Evolutionary conservation across 2,888 invertebrate genomes (phyloP), one percentile per base, ranked within the genome.

Genomic region (Drosophila gaucha): DNA sequence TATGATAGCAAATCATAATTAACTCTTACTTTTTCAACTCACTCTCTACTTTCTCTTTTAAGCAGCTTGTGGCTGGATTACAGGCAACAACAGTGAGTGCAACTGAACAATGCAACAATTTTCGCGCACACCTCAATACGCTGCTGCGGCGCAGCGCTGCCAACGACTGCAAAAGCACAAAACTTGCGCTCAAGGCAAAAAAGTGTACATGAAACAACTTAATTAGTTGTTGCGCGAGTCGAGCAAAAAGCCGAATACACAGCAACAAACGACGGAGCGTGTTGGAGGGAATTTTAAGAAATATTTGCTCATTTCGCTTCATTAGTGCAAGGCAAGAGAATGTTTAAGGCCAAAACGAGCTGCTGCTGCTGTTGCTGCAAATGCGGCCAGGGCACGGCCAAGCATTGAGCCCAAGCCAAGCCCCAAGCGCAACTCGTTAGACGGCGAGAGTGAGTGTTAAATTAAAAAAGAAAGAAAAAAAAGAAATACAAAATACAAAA

Each of bases 121-220:
- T 68, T n/a, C n/a, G 65, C 65, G 49, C 66, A 65, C 80, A 83
- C 82, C 80, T 86, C 70, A 80, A 78, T 69, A 66, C 64, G 67
- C 62, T 59, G 69, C 62, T 63, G 65, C 47, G 62, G 20, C 20
- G 46, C 46, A 46, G 30, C 46, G 26, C 20, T 46, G 46, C 67
- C 55, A 67, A 57, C 64, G 47, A 74, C 69, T 74, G 74, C 64
- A 73, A 55, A 70, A 80, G 74, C 63, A 73, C 54, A 68, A 75
- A 80, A 83, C 80, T 78, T 86, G 67, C 78, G 80, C 83, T 56
- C 69, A 58, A 64, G 76, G 86, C 84, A 86, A 74, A 77, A 86
- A 88, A 75, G 65, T 73, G 80, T 78, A 78, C 78, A 78, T 74
- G 82, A 77, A 80, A 80, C 84, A 87, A 86, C 87, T 89, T 88